phyloP scores from a whole-genome alignment of 1,140 invertebrate species.

The Delia radicum region DNA sequence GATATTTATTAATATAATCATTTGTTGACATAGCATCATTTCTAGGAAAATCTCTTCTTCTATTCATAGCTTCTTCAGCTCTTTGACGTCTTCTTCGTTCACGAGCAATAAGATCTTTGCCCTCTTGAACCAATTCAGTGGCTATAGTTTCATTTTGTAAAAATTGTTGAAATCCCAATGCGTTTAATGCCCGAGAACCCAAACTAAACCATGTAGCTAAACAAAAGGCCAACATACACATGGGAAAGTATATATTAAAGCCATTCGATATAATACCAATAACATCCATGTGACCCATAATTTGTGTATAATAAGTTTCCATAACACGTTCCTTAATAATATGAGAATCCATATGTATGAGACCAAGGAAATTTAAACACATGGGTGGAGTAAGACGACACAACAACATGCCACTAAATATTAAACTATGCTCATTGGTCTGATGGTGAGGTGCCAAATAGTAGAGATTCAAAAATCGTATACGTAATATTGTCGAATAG shows the following conservation, averaged over 20 bases:
- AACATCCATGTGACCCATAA: slow-evolving; percentile 99
- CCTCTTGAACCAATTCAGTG: slow-evolving; percentile 90
- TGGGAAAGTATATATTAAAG: slow-evolving; percentile 99
- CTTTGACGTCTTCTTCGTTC: slow-evolving; percentile 81
- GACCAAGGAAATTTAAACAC: slow-evolving; percentile 96
- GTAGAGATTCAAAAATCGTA: slow-evolving; percentile 94
- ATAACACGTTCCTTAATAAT: slow-evolving; percentile 72
- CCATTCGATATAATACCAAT: slow-evolving; percentile 95
- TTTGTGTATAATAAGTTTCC: slow-evolving; percentile 63
- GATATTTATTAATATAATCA: slow-evolving; percentile 56
- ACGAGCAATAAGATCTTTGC: slow-evolving; percentile 84
- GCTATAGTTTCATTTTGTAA: slow-evolving; percentile 91
- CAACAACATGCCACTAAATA: slow-evolving; percentile 97
- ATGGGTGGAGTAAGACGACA: slow-evolving; percentile 96
- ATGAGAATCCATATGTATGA: slow-evolving; percentile 98
- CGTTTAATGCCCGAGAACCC: slow-evolving; percentile 83
- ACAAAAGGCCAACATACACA: slow-evolving; percentile 91
- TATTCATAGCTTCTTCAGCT: slow-evolving; percentile 72
- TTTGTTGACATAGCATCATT: slow-evolving; percentile 52
- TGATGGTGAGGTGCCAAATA: slow-evolving; percentile 96
- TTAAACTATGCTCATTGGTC: slow-evolving; percentile 97
- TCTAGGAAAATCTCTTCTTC: slow-evolving; percentile 69
- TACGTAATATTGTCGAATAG: slow-evolving; percentile 96
- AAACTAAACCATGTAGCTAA: slow-evolving; percentile 93
- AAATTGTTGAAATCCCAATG: slow-evolving; percentile 95